These are phyloP conservation scores for Poecile atricapillus DNA, from an alignment of 2,113 vertebrate genomes.

Conservation along the genomic window DNA sequence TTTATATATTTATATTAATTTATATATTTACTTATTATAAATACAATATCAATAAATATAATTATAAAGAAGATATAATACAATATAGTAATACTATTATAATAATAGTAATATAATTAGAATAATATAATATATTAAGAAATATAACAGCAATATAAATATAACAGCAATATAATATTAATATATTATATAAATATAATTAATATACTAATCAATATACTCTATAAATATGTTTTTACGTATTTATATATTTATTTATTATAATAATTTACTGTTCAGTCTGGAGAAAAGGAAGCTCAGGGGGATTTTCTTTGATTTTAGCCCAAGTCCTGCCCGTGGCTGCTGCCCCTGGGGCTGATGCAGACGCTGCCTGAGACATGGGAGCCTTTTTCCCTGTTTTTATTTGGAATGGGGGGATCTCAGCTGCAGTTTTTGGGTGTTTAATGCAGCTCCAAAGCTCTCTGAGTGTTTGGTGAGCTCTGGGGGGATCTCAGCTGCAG, in stretches of 20 bases:
- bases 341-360: background rate
- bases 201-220: too few species aligned
- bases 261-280: background rate
- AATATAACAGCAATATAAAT: too few species aligned
- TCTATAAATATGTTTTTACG: too few species aligned
- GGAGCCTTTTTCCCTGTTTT: background rate
- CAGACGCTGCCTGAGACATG: background rate
- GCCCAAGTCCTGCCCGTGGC: accelerated
- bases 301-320: background rate
- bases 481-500: background rate
- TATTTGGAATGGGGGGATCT: background rate
- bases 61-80: too few species aligned
- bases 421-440: background rate
- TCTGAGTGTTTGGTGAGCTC: background rate
- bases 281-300: background rate
- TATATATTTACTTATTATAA: too few species aligned
- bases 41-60: too few species aligned
- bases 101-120: too few species aligned
- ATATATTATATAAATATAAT: too few species aligned
- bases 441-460: background rate
- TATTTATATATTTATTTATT: background rate
- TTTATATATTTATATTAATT: too few species aligned
- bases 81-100: too few species aligned
- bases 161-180: too few species aligned
- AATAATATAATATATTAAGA: too few species aligned